These are phyloP conservation scores for Archips crataeganus DNA, from an alignment of 2,888 invertebrate genomes.

Conservation along the genomic window DNA sequence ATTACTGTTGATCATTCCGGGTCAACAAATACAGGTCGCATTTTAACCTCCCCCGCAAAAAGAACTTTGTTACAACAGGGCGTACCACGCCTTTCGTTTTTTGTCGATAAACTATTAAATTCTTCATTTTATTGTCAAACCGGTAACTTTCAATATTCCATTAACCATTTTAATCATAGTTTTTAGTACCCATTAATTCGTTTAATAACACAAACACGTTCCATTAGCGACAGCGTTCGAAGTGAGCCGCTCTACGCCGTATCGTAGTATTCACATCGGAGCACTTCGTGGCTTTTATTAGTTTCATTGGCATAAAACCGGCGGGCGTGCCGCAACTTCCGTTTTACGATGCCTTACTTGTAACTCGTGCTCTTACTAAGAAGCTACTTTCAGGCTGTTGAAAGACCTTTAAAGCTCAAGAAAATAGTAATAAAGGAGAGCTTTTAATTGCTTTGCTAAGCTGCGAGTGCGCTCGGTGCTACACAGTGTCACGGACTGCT, in stretches of 20 bases:
- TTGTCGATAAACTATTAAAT: too few species aligned
- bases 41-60: too few species aligned
- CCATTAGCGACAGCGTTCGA: conserved; percentile 20
- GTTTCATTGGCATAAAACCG: conserved; percentile 42
- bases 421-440: conserved; percentile 13
- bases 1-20: too few species aligned
- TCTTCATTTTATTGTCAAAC: too few species aligned
- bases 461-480: not conserved
- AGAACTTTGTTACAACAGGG: too few species aligned
- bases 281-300: conserved; percentile 42
- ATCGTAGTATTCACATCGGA: conserved; percentile 19
- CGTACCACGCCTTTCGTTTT: too few species aligned
- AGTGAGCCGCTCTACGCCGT: conserved; percentile 5
- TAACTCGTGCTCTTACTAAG: conserved; percentile 24
- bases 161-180: not conserved
- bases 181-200: not conserved
- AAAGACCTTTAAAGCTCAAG: not conserved
- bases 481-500: not conserved
- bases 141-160: not conserved
- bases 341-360: conserved; percentile 36
- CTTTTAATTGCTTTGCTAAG: conserved; percentile 14
- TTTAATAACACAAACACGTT: conserved; percentile 1
- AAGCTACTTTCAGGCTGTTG: conserved; percentile 1
- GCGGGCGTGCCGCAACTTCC: conserved; percentile 31
- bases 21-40: too few species aligned